Evolutionary conservation across 2,797 vertebrate species (phyloP).

Genomic region (Sphaeramia orbicularis): DNA sequence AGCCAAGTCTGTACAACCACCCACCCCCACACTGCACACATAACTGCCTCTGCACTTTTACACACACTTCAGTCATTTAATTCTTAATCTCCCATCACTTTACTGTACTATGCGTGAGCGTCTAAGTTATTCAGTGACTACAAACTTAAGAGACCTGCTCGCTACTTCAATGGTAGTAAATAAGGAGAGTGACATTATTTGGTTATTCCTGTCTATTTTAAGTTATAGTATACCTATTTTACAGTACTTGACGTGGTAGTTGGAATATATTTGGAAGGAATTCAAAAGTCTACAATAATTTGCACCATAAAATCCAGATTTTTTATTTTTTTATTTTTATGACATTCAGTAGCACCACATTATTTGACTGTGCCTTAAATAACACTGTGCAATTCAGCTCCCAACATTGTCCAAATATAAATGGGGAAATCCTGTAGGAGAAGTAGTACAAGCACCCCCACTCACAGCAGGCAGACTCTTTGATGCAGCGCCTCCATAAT

Average conservation of each 20-base stretch:
- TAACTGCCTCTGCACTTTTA: conserved; percentile 7
- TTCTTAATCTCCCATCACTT: neutral
- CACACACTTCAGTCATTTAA: conserved; percentile 1
- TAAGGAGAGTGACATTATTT: no score
- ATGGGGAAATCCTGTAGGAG: conserved; percentile 34
- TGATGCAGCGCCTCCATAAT: conserved; percentile 54
- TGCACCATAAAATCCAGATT: no score
- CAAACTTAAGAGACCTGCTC: neutral
- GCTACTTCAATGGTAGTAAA: neutral
- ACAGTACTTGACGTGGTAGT: no score
- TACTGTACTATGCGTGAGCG: neutral
- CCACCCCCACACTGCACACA: neutral
- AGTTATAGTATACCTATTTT: no score
- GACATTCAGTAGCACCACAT: no score
- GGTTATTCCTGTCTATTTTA: no score
- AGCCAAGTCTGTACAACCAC: conserved; percentile 1
- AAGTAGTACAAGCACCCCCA: conserved; percentile 15
- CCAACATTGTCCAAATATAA: conserved; percentile 10
- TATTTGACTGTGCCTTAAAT: neutral
- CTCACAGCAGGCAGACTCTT: conserved; percentile 47
- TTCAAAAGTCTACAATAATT: no score
- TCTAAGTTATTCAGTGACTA: neutral
- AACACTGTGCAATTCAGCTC: neutral
- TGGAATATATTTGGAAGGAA: no score
- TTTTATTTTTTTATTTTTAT: no score